Percentiles rank a stretch among this genome's conserved stretches.
phyloP scores from a whole-genome alignment of 1,140 invertebrate species.

The Leptopilina boulardi region DNA sequence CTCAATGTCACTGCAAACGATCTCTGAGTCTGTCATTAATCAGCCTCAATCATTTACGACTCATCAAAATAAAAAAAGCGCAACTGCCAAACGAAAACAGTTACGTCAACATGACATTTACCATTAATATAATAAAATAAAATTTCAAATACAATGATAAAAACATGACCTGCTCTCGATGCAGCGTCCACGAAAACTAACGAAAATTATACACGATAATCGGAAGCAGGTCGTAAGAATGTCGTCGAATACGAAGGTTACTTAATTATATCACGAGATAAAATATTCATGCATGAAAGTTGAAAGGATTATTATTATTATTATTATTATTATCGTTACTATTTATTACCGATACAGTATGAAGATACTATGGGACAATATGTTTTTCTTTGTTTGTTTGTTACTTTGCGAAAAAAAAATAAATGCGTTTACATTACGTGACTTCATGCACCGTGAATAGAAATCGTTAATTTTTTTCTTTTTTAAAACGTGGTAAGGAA shows the following conservation, averaged over 20 bases:
- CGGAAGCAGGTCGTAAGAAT: slow-evolving; percentile 51
- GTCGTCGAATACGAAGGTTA: slow-evolving; percentile 40
- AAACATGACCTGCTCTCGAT: slow-evolving; percentile 14
- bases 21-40: slow-evolving; percentile 50
- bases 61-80: neutral
- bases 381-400: slow-evolving; percentile 66
- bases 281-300: slow-evolving; percentile 49
- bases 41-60: slow-evolving; percentile 40
- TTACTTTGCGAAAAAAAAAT: slow-evolving; percentile 65
- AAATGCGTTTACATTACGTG: slow-evolving; percentile 62
- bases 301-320: slow-evolving; percentile 51
- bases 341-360: slow-evolving; percentile 45
- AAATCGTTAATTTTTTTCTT: slow-evolving; percentile 34
- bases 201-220: slow-evolving; percentile 41
- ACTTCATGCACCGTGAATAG: slow-evolving; percentile 39
- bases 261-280: slow-evolving; percentile 38
- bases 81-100: slow-evolving; percentile 43
- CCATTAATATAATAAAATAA: slow-evolving; percentile 38
- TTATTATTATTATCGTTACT: slow-evolving; percentile 58
- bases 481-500: slow-evolving; percentile 47
- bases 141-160: slow-evolving; percentile 41
- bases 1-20: slow-evolving; percentile 80
- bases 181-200: slow-evolving; percentile 44
- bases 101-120: slow-evolving; percentile 45
- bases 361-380: slow-evolving; percentile 62